Evolutionary conservation across 2,113 vertebrate genomes (phyloP).

Genomic region (Benitochromis conjunctus): DNA sequence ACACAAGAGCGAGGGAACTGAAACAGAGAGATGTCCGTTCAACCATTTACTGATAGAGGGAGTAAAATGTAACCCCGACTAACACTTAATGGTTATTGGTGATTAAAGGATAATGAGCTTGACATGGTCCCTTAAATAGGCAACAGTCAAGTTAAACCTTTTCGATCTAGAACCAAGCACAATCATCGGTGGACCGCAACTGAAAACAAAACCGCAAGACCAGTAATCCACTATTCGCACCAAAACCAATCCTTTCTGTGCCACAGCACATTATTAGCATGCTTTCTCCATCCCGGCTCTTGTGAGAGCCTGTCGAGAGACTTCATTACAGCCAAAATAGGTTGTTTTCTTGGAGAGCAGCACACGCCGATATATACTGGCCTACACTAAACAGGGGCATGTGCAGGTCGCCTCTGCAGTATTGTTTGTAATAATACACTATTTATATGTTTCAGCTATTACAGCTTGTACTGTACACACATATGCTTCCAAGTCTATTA

Average conservation of each 20-base stretch:
- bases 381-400: constrained; percentile 45
- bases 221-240: not conserved
- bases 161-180: not conserved
- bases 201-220: not conserved
- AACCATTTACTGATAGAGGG: not conserved
- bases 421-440: not conserved
- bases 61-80: not conserved
- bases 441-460: constrained; percentile 16
- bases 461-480: not conserved
- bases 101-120: not conserved
- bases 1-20: not conserved
- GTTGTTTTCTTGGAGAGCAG: constrained; percentile 27
- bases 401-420: constrained; percentile 16
- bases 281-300: constrained; percentile 20
- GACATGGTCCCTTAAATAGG: not conserved
- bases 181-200: not conserved
- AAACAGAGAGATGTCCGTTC: not conserved
- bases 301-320: constrained; percentile 15
- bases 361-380: not conserved
- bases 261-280: constrained; percentile 34
- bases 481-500: not conserved
- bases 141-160: not conserved
- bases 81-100: not conserved
- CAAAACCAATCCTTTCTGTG: not conserved
- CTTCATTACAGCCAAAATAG: constrained; percentile 45